Evolutionary conservation across 2,888 invertebrate genomes (phyloP).

Genomic region (Chymomyza amoena): DNA sequence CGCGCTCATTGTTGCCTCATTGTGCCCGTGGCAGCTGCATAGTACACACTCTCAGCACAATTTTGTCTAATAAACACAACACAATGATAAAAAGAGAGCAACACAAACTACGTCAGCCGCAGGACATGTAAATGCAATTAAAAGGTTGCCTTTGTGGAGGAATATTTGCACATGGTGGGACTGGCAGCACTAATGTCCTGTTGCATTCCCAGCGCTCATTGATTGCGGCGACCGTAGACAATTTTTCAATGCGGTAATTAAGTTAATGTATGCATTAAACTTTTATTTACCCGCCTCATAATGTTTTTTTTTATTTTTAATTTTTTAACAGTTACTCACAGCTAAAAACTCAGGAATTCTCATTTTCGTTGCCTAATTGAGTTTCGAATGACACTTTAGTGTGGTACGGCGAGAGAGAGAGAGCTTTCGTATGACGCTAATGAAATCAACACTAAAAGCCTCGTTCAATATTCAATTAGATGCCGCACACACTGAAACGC

Average conservation of each 20-base stretch:
- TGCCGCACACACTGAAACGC: conserved; percentile 30
- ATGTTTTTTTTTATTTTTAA: conserved; percentile 8
- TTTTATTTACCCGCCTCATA: background rate
- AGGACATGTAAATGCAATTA: conserved; percentile 74
- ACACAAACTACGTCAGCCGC: conserved; percentile 46
- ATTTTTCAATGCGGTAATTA: conserved; percentile 52
- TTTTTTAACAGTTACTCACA: conserved; percentile 10
- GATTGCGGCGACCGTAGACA: conserved; percentile 38
- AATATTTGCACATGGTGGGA: conserved; percentile 10
- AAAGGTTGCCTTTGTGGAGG: conserved; percentile 53
- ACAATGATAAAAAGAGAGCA: conserved; percentile 17
- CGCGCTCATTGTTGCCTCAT: conserved; percentile 55
- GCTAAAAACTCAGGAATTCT: background rate
- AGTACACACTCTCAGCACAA: background rate
- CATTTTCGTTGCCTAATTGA: conserved; percentile 52
- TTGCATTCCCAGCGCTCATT: conserved; percentile 31
- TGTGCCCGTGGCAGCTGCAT: too few species aligned
- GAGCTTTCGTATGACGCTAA: conserved; percentile 41
- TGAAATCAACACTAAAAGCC: conserved; percentile 70
- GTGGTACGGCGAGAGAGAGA: background rate
- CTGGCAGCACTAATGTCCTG: background rate
- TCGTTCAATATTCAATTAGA: conserved; percentile 71
- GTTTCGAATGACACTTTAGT: conserved; percentile 46
- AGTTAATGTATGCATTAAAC: conserved; percentile 47
- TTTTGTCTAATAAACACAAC: conserved; percentile 7